Percentiles rank a stretch among this genome's conserved stretches.
These are phyloP conservation scores for Zapus hudsonius DNA, from an alignment of 2,113 vertebrate species.

Conservation along the genomic window DNA sequence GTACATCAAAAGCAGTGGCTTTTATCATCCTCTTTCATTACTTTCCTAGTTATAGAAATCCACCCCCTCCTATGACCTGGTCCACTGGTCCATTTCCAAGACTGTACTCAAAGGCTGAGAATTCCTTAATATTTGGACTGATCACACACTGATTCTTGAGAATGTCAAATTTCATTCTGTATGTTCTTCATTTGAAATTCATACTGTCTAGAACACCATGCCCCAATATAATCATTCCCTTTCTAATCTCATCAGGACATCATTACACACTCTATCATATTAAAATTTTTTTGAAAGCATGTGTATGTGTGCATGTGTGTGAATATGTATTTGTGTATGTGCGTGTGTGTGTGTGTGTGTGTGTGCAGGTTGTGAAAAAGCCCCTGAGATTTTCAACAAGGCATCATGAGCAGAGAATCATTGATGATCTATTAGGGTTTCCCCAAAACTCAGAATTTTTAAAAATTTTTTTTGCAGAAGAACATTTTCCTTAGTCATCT, in stretches of 20 bases:
- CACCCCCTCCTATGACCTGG: not conserved
- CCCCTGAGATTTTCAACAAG: not conserved
- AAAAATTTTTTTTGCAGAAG: not conserved
- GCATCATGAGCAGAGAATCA: not conserved
- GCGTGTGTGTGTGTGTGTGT: not conserved
- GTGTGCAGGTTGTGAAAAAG: not conserved
- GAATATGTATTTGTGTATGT: no score
- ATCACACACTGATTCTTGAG: not conserved
- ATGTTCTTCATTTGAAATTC: not conserved
- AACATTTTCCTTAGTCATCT: not conserved
- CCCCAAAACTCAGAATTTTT: not conserved
- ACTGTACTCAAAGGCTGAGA: not conserved
- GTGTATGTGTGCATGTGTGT: no score
- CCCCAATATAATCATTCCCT: not conserved
- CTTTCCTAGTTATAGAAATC: not conserved
- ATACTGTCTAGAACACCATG: not conserved
- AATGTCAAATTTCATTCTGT: not conserved
- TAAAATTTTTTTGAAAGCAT: not conserved
- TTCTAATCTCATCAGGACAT: not conserved
- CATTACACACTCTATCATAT: not conserved
- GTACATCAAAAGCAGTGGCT: not conserved
- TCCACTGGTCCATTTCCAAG: not conserved
- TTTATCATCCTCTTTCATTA: not conserved
- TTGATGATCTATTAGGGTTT: not conserved
- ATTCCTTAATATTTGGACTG: not conserved